Base-by-base conservation (phyloP, 2,888 invertebrate species). In the Orthonychiurus folsomi region DNA sequence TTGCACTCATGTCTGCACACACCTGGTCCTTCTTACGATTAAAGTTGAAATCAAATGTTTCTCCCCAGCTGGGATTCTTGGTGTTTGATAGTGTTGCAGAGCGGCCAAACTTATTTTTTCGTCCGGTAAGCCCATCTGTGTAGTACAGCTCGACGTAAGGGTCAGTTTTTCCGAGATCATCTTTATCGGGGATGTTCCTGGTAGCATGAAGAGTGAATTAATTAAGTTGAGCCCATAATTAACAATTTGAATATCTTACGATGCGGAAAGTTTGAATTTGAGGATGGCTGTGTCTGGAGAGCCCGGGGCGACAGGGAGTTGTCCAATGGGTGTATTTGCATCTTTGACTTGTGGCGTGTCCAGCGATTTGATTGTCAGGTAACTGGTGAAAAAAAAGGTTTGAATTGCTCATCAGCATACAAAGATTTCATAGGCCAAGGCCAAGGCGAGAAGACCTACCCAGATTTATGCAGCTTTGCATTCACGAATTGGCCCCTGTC, bases 21-120 rank as follows among this genome's bases (percentile, higher is more conserved):
- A 61, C 2, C 20, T 48, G 21, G 56, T 24, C 58, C 53, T 68
- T 72, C 48, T 63, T 64, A 12, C 68, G 53, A 50, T 65, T 64
- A 60, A 66, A 72, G n/a, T 70, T 69, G 50, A 69, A 68, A 55
- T 67, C 68, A 50, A 72, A 69, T 12, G 65, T 57, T 53, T 70
- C 70, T 26, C 72, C 72, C 69, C 69, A 72, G 28, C 64, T 63
- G 0, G 72, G 69, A 28, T 60, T 62, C 23, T 62, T 68, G 15
- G 63, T 62, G 48, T 70, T 67, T 3, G 60, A 61, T 15, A 72
- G 20, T 0, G 70, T 70, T 1, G 55, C 56, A 3, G 67, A 66
- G 27, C 64, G 53, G 57, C 72, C 72, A 26, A 72, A 23, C 53
- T 67, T 64, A 1, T 23, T 63, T 57, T 69, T 66, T 21, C 69